Evolutionary conservation across 2,888 invertebrate genomes (phyloP), one percentile per base, ranked within the genome.

Genomic region (Rhamnusium bicolor): DNA sequence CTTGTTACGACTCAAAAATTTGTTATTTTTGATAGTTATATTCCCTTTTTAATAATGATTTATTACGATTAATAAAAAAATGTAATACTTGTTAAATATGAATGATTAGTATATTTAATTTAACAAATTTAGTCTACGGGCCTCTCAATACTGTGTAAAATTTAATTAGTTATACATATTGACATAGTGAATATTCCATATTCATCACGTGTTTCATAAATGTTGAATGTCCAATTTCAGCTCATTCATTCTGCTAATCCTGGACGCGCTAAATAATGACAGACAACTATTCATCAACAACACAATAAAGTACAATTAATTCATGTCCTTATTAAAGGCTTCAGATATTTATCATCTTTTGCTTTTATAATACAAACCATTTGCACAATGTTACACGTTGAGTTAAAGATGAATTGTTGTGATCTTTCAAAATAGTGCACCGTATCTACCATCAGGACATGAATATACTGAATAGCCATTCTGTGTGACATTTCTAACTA

Each of bases 271-370:
- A 60, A 65, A 69, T 69, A 72, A 72, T 72, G 68, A 72, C 72
- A 72, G 72, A 69, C 72, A 72, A 69, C 72, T 69, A 72, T 72
- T 69, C 72, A 69, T 72, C 72, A 72, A 51, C 53, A 63, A 60
- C 53, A 65, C 65, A 69, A 56, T 69, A 40, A 58, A 58, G 60
- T 69, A 72, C 72, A 72, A 72, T 72, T 72, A 72, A 72, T 72
- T 72, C 69, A 69, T 72, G 69, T 69, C 63, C 69, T 65, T 72
- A 69, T 65, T 72, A 69, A 72, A 69, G 72, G 68, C 68, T 60
- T 54, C 62, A 72, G 72, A 72, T 67, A 72, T 61, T 61, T 61
- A 61, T 61, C 61, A 61, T 61, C 61, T 40, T 61, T 61, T 21
- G 18, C 61, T 21, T 61, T 61, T 61, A 46, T 46, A 46, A 61